phyloP scores from a whole-genome alignment of 2,797 vertebrate genomes.

The Pangasius djambal region DNA sequence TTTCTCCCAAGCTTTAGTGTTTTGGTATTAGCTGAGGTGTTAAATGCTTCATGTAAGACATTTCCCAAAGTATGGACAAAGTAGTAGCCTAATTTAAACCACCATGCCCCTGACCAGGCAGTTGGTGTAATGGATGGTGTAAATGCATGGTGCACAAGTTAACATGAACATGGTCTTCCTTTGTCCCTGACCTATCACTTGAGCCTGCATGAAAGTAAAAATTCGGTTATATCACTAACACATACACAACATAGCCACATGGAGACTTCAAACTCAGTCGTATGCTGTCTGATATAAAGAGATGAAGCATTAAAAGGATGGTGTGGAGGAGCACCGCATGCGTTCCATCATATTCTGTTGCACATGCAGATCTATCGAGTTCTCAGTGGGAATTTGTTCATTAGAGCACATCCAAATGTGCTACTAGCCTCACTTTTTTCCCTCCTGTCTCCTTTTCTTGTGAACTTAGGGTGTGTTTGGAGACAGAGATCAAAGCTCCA shows the following conservation, averaged over 20 bases:
- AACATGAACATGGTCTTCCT: background rate
- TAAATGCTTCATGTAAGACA: background rate
- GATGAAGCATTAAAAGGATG: background rate
- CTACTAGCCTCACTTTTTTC: slow-evolving; percentile 28
- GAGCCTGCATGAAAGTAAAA: background rate
- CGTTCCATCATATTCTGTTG: slow-evolving; percentile 42
- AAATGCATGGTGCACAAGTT: background rate
- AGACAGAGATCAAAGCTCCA: slow-evolving; percentile 60
- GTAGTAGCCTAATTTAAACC: background rate
- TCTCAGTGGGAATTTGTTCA: slow-evolving; percentile 48
- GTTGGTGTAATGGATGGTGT: background rate
- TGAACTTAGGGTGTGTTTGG: slow-evolving; percentile 40
- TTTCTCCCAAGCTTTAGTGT: background rate
- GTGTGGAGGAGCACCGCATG: background rate
- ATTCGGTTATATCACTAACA: background rate
- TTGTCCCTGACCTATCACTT: background rate
- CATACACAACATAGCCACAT: background rate
- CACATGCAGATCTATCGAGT: slow-evolving; percentile 42
- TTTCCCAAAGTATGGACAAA: background rate
- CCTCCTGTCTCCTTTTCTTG: slow-evolving; percentile 2
- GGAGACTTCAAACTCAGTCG: background rate
- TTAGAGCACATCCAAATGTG: slow-evolving; percentile 46
- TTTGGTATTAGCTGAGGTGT: background rate
- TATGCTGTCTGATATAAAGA: slow-evolving; percentile 20
- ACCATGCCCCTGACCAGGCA: background rate